Evolutionary conservation across 1,140 invertebrate species (phyloP).

Genomic region (Drosophila kikkawai): DNA sequence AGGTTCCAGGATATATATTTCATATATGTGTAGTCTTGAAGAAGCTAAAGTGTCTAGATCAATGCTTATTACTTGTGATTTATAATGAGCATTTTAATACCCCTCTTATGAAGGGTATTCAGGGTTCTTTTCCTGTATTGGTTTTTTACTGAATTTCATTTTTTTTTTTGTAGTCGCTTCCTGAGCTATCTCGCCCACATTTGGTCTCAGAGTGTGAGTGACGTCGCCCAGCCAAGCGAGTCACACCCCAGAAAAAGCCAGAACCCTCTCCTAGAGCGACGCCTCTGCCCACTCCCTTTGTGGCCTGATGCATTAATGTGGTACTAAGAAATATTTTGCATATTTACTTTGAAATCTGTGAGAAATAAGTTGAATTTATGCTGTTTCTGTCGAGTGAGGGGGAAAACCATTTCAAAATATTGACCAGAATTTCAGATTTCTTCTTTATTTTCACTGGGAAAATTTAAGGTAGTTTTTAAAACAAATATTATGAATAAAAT

Average conservation of each 20-base stretch:
- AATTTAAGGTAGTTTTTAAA: too few relatives aligned
- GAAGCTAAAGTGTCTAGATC: too few relatives aligned
- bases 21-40: too few relatives aligned
- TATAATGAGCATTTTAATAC: too few relatives aligned
- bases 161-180: constrained; percentile 34
- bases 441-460: neutral
- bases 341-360: constrained; percentile 79
- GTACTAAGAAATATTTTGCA: constrained; percentile 79
- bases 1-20: too few relatives aligned
- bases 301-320: constrained; percentile 73
- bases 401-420: constrained; percentile 37
- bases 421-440: constrained; percentile 29
- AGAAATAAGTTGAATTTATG: constrained; percentile 59
- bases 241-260: constrained; percentile 29
- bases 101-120: neutral
- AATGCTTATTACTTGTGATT: too few relatives aligned
- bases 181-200: constrained; percentile 62
- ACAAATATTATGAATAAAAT: too few relatives aligned
- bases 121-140: neutral
- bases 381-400: neutral
- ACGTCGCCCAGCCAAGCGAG: constrained; percentile 58
- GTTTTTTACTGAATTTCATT: constrained; percentile 8
- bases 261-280: constrained; percentile 4
- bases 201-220: constrained; percentile 47
- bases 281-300: constrained; percentile 16